Base-by-base conservation (phyloP, 2,888 invertebrate species). In the Corbicula japonica region DNA sequence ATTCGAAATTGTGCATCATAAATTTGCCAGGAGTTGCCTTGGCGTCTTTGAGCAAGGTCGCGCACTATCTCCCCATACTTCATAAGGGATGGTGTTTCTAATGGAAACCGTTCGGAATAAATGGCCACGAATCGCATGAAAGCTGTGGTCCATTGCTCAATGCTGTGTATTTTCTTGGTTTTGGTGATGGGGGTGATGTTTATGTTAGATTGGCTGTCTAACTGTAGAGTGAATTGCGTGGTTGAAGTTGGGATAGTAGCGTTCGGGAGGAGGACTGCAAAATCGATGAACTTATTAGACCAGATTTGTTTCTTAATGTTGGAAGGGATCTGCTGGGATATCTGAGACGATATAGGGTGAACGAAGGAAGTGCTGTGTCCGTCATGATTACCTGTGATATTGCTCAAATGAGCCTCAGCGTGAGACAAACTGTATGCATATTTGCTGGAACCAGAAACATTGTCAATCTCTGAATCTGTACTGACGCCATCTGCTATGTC, bases 81-180 rank as follows among this genome's bases (percentile, higher is more conserved):
- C 69, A 69, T 69, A 10, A 69, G 32, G 18, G 26, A 26, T 4
- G 60, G 44, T 10, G 69, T 69, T 15, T 69, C 58, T 1, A n/a
- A 2, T 10, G 69, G 48, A 44, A 35, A 69, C 18, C 44, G 44
- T n/a, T 6, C 5, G 15, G 46, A 21, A 46, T 69, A 69, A 4
- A 58, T 60, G 10, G 69, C 69, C 32, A 58, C 69, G 46, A 69
- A 69, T 21, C 69, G 35, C 6, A 46, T 18, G 32, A 56, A 69
- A 23, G 69, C 69, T 18, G 58, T 32, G 1, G 69, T 41, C 69
- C 69, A 69, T 21, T 28, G 30, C 18, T 69, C 69, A 21, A 69
- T 58, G 18, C 38, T 41, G 6, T 18, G 4, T 18, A 68, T 68
- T 34, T 65, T 50, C 41, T 21, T 38, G 2, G 35, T 5, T 8